phyloP scores from a whole-genome alignment of 2,113 vertebrate genomes.

The Percopsis transmontana region DNA sequence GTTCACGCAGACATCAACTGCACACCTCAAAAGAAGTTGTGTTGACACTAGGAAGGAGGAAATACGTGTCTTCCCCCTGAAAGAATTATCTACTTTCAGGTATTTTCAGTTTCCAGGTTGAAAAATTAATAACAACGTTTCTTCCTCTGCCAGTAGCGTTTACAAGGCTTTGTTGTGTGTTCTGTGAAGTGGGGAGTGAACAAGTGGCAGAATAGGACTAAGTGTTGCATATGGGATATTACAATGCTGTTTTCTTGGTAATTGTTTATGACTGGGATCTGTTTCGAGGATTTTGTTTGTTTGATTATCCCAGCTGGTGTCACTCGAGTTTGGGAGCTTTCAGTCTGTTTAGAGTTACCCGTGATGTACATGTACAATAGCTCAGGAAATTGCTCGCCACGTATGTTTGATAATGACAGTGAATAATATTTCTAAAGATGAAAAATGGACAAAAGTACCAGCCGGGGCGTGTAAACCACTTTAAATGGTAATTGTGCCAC shows the following conservation, averaged over 20 bases:
- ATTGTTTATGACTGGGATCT: slow-evolving; percentile 38
- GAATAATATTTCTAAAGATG: slow-evolving; percentile 61
- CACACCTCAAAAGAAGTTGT: slow-evolving; percentile 78
- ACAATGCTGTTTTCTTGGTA: slow-evolving; percentile 37
- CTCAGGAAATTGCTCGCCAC: slow-evolving; percentile 30
- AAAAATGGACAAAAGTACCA: slow-evolving; percentile 53
- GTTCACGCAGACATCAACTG: slow-evolving; percentile 71
- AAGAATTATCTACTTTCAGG: slow-evolving; percentile 78
- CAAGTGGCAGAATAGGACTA: slow-evolving; percentile 24
- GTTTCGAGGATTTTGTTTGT: slow-evolving; percentile 28
- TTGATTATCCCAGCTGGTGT: slow-evolving; percentile 36
- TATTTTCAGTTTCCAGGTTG: slow-evolving; percentile 73
- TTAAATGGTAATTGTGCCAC: slow-evolving; percentile 72
- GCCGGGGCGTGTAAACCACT: slow-evolving; percentile 63
- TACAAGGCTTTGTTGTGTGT: slow-evolving; percentile 57
- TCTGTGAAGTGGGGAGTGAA: slow-evolving; percentile 48
- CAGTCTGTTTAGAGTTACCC: slow-evolving; percentile 29
- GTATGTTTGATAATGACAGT: slow-evolving; percentile 65
- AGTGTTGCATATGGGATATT: slow-evolving; percentile 40
- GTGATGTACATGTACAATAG: slow-evolving; percentile 40
- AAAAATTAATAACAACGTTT: slow-evolving; percentile 71
- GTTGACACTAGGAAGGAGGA: slow-evolving; percentile 73
- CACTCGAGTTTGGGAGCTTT: slow-evolving; percentile 33
- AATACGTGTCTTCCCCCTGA: slow-evolving; percentile 68
- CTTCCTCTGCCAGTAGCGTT: slow-evolving; percentile 66